Percentiles rank a stretch among this genome's conserved stretches.
Conservation (phyloP, 1,140 invertebrate species). For the Lasioglossum albipes region DNA sequence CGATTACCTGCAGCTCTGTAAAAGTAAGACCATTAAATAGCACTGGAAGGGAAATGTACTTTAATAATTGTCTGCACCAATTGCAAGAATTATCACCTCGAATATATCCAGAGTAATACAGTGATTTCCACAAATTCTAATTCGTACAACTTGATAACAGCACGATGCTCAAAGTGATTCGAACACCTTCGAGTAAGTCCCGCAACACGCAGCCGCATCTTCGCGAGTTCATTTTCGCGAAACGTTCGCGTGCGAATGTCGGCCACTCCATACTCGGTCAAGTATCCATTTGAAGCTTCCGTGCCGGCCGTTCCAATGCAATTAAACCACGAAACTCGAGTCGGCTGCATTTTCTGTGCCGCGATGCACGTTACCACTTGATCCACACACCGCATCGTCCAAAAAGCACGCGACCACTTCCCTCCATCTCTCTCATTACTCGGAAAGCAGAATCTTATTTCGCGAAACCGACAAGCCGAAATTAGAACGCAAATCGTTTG, state of each 20-base stretch:
- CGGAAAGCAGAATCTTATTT: too few relatives aligned
- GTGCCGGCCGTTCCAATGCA: constrained; percentile 46
- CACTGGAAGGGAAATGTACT: too few relatives aligned
- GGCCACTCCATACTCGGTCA: constrained; percentile 26
- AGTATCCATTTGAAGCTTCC: constrained; percentile 25
- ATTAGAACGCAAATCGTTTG: too few relatives aligned
- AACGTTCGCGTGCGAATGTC: background rate
- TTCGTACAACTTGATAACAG: background rate
- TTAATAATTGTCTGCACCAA: too few relatives aligned
- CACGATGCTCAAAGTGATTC: background rate
- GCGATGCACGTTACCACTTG: constrained; percentile 55
- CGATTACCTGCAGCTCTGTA: too few relatives aligned
- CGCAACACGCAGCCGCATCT: background rate
- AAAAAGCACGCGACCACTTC: too few relatives aligned
- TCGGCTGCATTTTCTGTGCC: constrained; percentile 38
- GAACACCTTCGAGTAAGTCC: background rate
- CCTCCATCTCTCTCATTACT: too few relatives aligned
- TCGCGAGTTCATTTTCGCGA: constrained; percentile 8
- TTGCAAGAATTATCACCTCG: too few relatives aligned
- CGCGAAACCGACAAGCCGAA: too few relatives aligned
- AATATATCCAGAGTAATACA: too few relatives aligned
- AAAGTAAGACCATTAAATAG: too few relatives aligned
- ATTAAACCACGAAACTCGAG: constrained; percentile 72
- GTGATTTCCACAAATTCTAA: background rate
- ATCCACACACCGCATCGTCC: constrained; percentile 33